phyloP scores from a whole-genome alignment of 2,888 invertebrate genomes.

The Noctua janthina region DNA sequence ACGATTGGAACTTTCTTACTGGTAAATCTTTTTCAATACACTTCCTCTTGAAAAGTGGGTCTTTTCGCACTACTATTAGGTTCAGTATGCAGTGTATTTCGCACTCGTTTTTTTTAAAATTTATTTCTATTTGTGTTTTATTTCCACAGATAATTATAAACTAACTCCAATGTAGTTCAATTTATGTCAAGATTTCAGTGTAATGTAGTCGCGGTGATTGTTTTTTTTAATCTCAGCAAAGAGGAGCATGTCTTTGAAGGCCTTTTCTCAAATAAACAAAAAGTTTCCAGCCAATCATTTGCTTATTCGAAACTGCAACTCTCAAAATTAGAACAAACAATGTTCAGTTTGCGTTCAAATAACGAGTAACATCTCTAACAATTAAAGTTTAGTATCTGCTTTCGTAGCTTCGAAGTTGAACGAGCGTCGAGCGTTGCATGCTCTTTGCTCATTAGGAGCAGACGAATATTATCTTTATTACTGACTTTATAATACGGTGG shows the following conservation, averaged over 20 bases:
- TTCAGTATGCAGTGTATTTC: background rate
- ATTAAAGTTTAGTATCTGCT: conserved; percentile 58
- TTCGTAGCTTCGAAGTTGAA: conserved; percentile 51
- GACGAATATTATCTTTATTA: conserved; percentile 58
- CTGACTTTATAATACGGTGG: conserved; percentile 40
- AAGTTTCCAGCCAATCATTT: conserved; percentile 15
- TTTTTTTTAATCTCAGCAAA: background rate
- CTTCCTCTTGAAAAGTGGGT: background rate
- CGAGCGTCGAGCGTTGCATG: conserved; percentile 57
- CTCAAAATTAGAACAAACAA: conserved; percentile 34
- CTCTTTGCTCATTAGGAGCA: conserved; percentile 51
- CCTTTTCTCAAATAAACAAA: background rate
- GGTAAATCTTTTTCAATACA: background rate
- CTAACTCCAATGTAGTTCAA: background rate
- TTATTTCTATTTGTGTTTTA: background rate
- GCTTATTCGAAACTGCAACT: conserved; percentile 21
- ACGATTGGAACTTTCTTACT: background rate
- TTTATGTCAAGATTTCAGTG: background rate
- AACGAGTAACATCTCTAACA: conserved; percentile 54
- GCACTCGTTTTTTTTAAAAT: background rate
- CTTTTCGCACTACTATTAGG: background rate
- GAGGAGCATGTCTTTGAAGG: background rate
- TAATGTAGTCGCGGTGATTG: background rate
- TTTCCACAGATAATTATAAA: background rate
- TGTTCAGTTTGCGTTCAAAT: conserved; percentile 46